phyloP scores from a whole-genome alignment of 2,797 vertebrate genomes.

The Apogon talboti region DNA sequence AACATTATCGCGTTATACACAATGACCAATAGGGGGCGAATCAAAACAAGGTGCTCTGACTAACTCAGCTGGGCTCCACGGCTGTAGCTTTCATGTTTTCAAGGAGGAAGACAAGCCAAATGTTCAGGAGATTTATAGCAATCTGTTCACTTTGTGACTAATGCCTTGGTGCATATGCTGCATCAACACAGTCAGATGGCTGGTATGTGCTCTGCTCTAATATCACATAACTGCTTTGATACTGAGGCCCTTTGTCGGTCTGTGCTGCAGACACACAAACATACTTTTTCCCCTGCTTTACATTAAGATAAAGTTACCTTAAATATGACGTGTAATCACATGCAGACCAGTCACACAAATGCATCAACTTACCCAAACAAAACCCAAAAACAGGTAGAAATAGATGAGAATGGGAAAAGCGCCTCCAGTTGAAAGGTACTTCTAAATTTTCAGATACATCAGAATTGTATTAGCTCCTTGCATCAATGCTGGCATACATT shows the following conservation, averaged over 20 bases:
- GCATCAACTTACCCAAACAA: no score
- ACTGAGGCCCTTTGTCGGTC: neutral
- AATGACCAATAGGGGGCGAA: neutral
- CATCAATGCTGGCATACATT: no score
- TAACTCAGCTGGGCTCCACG: conserved; percentile 29
- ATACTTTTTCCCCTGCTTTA: neutral
- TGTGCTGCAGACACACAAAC: neutral
- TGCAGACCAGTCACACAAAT: no score
- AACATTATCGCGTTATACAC: neutral
- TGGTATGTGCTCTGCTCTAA: conserved; percentile 10
- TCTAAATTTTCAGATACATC: no score
- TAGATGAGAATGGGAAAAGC: no score
- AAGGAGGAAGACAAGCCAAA: conserved; percentile 33
- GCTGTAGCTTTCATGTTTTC: conserved; percentile 28
- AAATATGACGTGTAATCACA: neutral
- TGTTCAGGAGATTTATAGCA: conserved; percentile 49
- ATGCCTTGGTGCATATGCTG: conserved; percentile 51
- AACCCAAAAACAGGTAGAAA: no score
- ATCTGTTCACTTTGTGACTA: conserved; percentile 47
- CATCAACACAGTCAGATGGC: conserved; percentile 42
- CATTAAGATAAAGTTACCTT: neutral
- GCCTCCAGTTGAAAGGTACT: no score
- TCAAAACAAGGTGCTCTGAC: neutral
- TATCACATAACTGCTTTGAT: conserved; percentile 18
- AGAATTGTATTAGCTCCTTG: no score